Evolutionary conservation across 2,113 vertebrate species (phyloP), one percentile per base, ranked within the genome.

Genomic region (Hemibagrus wyckioides): DNA sequence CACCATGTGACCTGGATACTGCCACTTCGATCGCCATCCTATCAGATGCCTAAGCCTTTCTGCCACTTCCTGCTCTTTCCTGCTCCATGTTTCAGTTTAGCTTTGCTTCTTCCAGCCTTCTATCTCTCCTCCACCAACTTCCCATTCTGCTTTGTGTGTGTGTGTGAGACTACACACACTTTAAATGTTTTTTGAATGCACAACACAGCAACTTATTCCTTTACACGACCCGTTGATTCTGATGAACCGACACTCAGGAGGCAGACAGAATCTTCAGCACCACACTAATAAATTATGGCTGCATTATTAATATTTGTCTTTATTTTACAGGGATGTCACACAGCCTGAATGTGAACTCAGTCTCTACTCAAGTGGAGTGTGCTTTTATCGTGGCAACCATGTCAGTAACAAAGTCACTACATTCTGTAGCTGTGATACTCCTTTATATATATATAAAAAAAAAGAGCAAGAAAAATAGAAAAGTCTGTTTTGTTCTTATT

Each of bases 1-100:
- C 91, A 89, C 92, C 91, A 54, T 90, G 86, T 93, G 89, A 89
- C 90, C 88, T 91, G 82, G 84, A 91, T 90, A 90, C 89, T 90
- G 92, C 89, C 89, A 91, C 73, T 81, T 90, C 90, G 91, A 92
- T 93, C 91, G 92, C 86, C 86, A 89, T 85, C 91, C 89, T 93
- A 94, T 94, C 93, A 91, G 91, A 93, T 91, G 85, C 76, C 85
- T 91, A 86, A 79, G 88, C 84, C 91, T 85, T 92, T 82, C 92
- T 92, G 90, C 92, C 59, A 50, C 75, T 90, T 87, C 89, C 80
- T 89, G 88, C 82, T 69, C 79, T 86, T 90, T 87, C 88, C 84
- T 88, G 85, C 23, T 92, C 92, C 90, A 90, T 92, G 30, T 88
- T 69, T 89, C 89, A 52, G 76, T 85, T 85, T 85, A 50, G 85